Base-by-base conservation (phyloP, 1,140 invertebrate species). In the Leguminivora glycinivorella region DNA sequence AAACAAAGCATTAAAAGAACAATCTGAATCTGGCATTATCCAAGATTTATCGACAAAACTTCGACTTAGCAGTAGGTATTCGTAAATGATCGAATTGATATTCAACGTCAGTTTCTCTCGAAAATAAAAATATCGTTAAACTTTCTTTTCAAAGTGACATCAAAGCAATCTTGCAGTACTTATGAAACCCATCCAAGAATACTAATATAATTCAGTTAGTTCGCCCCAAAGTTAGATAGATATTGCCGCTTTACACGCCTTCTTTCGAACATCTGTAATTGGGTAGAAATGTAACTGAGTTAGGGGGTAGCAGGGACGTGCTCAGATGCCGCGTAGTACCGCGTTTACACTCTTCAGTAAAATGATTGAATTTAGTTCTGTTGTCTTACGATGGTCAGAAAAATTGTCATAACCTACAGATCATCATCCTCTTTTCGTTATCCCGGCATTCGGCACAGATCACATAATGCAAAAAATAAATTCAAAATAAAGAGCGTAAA, bases 281-380 rank as follows among this genome's bases (percentile, higher is more conserved):
- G 75, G 73, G 73, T 74, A 69, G 71, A 80, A 78, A 75, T 72
- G 70, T 77, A 79, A 80, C 69, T 73, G 56, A 75, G 75, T 79
- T 78, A 74, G 71, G 67, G 56, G 38, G 72, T 69, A 66, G 71
- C 71, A 40, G 58, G 72, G 70, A 68, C 72, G 67, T 63, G 29
- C 24, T 25, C 25, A 29, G 26, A 29, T 17, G 25, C 25, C 1
- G 25, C 3, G 24, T 63, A 63, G 14, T 19, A 29, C 14, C 1
- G 7, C 5, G 4, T 26, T n/a, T 31, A 63, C 58, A 63, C 14
- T 63, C 29, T 26, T 26, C 58, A 22, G 22, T 17, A 19, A 52
- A 7, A 52, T 4, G 47, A 6, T 22, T 22, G 47, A 22, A 52
- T 52, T 52, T 52, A 52, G 10, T 43, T 3, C 0, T 40, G 38